Evolutionary conservation across 2,888 invertebrate species (phyloP).

Genomic region (Lagria hirta): DNA sequence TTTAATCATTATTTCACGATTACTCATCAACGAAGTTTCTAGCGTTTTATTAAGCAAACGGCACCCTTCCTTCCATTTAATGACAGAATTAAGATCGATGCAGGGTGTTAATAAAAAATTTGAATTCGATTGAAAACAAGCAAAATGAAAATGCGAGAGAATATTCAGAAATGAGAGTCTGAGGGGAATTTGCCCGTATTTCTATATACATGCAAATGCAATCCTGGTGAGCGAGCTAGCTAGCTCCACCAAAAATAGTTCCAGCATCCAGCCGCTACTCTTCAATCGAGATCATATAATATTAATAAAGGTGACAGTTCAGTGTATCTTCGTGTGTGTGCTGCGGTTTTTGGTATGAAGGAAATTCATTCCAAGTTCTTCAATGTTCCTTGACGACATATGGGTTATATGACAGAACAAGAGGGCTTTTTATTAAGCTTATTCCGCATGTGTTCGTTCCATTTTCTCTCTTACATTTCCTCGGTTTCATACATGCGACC

Average conservation of each 20-base stretch:
- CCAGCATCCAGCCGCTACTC: slow-evolving; percentile 30
- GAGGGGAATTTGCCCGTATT: slow-evolving; percentile 31
- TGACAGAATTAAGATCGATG: slow-evolving; percentile 20
- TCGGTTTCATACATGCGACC: no score
- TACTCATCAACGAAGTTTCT: no score
- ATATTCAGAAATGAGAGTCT: slow-evolving; percentile 30
- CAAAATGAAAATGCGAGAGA: slow-evolving; percentile 21
- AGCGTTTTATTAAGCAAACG: no score
- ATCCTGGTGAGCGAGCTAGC: slow-evolving; percentile 47
- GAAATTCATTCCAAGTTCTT: slow-evolving; percentile 19
- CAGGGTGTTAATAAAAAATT: slow-evolving; percentile 13
- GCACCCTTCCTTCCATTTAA: no score
- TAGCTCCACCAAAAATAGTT: slow-evolving; percentile 46
- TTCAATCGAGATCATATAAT: slow-evolving; percentile 29
- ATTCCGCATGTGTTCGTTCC: slow-evolving; percentile 6
- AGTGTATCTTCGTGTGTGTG: slow-evolving; percentile 7
- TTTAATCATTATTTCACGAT: no score
- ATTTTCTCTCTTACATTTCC: slow-evolving; percentile 5
- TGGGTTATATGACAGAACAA: slow-evolving; percentile 9
- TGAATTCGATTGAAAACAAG: slow-evolving; percentile 5
- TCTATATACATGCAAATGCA: slow-evolving; percentile 54
- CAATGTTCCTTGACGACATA: slow-evolving; percentile 13
- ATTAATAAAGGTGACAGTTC: slow-evolving; percentile 20
- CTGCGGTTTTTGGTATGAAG: slow-evolving; percentile 8
- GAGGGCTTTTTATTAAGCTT: slow-evolving; percentile 20